Evolutionary conservation across 2,113 vertebrate genomes (phyloP).

Genomic region (Petrocephalus zakoni): DNA sequence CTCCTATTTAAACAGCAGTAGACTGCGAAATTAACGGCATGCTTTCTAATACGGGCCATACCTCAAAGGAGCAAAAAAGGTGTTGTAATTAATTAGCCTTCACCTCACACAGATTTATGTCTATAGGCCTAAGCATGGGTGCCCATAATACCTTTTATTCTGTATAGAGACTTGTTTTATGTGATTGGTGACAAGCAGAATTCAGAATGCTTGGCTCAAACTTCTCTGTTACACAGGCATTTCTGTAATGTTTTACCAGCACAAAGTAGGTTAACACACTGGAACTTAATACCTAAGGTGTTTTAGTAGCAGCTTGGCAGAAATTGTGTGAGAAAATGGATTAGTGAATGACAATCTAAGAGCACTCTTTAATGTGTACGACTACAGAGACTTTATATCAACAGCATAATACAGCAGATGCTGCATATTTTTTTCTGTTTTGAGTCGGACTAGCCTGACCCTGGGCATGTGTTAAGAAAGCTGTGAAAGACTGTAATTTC

Average conservation of each 20-base stretch:
- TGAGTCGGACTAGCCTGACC: slow-evolving; percentile 5
- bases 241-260: slow-evolving; percentile 44
- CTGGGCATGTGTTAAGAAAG: not conserved
- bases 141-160: not conserved
- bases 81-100: not conserved
- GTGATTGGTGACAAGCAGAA: slow-evolving; percentile 29
- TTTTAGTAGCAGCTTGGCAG: slow-evolving; percentile 51
- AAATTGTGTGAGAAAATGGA: slow-evolving; percentile 59
- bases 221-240: slow-evolving; percentile 61
- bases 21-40: not conserved
- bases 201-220: slow-evolving; percentile 56
- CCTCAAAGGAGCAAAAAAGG: not conserved
- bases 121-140: not conserved
- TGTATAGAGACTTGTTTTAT: not conserved
- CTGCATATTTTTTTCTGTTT: slow-evolving; percentile 29
- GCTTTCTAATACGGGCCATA: not conserved
- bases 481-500: not conserved
- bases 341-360: slow-evolving; percentile 61
- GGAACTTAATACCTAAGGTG: slow-evolving; percentile 43
- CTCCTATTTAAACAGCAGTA: not conserved
- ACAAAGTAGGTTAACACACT: slow-evolving; percentile 51
- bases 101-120: not conserved
- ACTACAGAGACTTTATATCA: slow-evolving; percentile 30
- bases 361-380: slow-evolving; percentile 40
- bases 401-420: slow-evolving; percentile 29